Evolutionary conservation across 2,113 vertebrate species (phyloP).

Genomic region (Hydrolagus affinis): DNA sequence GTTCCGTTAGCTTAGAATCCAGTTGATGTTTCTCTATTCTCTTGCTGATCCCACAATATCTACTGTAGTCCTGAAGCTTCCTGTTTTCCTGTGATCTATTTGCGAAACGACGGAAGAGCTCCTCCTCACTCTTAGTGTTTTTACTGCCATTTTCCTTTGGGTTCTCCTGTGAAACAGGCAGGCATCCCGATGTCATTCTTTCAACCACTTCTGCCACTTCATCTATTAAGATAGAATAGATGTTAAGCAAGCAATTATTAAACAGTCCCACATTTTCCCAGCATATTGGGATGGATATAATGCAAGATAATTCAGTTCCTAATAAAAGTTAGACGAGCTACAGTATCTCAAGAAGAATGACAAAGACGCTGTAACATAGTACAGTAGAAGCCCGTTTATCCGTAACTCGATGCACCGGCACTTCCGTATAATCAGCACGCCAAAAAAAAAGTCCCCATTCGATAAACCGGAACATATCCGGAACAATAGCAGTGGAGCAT

Average conservation of each 20-base stretch:
- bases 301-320: neutral
- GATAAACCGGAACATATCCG: too few relatives aligned
- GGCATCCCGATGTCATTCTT: slow-evolving; percentile 48
- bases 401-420: too few relatives aligned
- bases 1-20: neutral
- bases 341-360: too few relatives aligned
- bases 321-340: too few relatives aligned
- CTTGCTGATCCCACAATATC: neutral
- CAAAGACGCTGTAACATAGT: too few relatives aligned
- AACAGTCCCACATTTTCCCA: neutral
- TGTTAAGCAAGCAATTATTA: slow-evolving; percentile 7
- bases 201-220: slow-evolving; percentile 56
- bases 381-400: too few relatives aligned
- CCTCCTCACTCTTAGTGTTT: slow-evolving; percentile 38
- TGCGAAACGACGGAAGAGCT: slow-evolving; percentile 8
- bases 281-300: neutral
- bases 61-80: neutral
- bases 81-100: neutral
- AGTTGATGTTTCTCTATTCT: neutral
- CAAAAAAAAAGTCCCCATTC: too few relatives aligned
- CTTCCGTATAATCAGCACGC: too few relatives aligned
- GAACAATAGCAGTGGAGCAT: too few relatives aligned
- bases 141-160: slow-evolving; percentile 34
- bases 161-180: slow-evolving; percentile 33
- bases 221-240: slow-evolving; percentile 38